Conservation (phyloP, 2,113 vertebrate species). For the Myotis lucifugus region DNA sequence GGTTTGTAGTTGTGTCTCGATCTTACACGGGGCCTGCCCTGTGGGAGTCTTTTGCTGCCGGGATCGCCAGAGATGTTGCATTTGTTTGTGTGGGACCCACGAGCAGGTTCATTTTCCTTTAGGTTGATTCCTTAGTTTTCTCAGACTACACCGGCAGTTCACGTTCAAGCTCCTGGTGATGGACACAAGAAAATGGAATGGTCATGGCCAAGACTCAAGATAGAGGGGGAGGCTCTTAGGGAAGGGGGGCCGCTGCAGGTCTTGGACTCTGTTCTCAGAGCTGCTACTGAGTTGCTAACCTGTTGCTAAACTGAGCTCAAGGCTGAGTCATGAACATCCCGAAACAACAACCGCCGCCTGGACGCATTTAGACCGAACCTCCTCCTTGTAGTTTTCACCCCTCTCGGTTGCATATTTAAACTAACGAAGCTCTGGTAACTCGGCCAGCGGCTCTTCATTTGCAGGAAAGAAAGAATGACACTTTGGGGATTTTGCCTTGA, state of each 20-base stretch:
- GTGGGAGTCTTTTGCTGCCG: not conserved
- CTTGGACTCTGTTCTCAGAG: not conserved
- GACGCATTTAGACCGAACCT: not conserved
- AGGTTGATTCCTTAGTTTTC: slow-evolving; percentile 11
- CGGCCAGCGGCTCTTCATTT: too few species aligned
- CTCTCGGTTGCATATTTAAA: too few species aligned
- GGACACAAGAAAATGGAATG: not conserved
- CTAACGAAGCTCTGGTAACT: not conserved
- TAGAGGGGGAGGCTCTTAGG: not conserved
- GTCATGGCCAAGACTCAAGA: not conserved
- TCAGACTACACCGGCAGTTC: not conserved
- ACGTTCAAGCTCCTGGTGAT: not conserved
- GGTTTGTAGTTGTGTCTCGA: not conserved
- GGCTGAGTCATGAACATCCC: not conserved
- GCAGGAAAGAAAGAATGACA: not conserved
- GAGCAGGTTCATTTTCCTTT: not conserved
- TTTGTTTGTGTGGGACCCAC: not conserved
- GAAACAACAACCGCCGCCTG: too few species aligned
- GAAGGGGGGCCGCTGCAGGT: not conserved
- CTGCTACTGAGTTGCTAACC: not conserved
- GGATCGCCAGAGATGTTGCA: not conserved
- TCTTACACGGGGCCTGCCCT: not conserved
- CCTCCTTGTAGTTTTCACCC: too few species aligned
- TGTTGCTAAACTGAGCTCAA: not conserved
- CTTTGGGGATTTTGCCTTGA: not conserved